Conservation (phyloP, 1,140 invertebrate species). For the Probaryconus sp. region DNA sequence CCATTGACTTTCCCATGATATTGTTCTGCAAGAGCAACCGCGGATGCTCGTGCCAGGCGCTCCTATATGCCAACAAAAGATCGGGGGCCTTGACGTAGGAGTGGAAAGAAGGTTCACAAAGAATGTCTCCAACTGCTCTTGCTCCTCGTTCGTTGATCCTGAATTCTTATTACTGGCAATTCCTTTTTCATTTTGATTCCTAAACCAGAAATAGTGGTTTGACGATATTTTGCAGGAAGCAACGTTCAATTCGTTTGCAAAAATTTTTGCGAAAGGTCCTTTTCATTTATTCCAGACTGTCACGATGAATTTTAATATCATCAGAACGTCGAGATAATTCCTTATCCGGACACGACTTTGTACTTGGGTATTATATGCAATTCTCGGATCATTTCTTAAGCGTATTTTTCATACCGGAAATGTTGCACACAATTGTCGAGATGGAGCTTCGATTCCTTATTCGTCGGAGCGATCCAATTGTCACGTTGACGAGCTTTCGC, state of each 20-base stretch:
- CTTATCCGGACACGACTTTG: conserved; percentile 39
- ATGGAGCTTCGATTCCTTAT: too few species aligned
- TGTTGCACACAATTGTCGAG: not conserved
- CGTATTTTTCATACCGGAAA: conserved; percentile 14
- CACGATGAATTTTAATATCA: conserved; percentile 27
- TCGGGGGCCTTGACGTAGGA: conserved; percentile 22
- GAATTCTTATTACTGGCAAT: conserved; percentile 18
- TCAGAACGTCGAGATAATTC: conserved; percentile 18
- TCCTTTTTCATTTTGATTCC: conserved; percentile 6
- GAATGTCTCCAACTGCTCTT: conserved; percentile 16
- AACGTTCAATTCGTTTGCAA: not conserved
- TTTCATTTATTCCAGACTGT: conserved; percentile 27
- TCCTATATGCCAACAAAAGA: conserved; percentile 24
- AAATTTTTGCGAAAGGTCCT: not conserved
- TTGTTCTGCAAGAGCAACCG: conserved; percentile 19
- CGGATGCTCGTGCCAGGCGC: conserved; percentile 14
- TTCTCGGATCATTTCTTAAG: conserved; percentile 13
- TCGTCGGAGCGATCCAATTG: too few species aligned
- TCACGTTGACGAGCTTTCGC: too few species aligned
- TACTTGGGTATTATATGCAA: conserved; percentile 30
- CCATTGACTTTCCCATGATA: conserved; percentile 47
- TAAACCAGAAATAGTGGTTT: too few species aligned
- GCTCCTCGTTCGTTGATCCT: conserved; percentile 9
- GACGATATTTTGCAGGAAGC: too few species aligned
- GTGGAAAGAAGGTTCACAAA: conserved; percentile 13